phyloP scores from a whole-genome alignment of 2,113 vertebrate genomes.

The Archilochus colubris region DNA sequence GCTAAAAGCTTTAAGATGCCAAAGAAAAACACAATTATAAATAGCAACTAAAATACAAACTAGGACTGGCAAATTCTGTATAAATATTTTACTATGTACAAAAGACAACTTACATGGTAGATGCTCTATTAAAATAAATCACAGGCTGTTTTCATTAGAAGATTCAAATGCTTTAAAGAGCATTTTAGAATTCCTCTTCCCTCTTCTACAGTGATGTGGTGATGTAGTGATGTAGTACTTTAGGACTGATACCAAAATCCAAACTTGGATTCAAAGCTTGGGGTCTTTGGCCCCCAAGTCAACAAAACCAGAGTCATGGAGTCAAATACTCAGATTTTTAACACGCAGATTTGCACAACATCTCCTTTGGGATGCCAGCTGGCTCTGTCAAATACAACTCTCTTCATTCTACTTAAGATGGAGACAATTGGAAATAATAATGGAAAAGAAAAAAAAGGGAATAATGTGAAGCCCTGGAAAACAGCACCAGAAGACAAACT shows the following conservation, averaged over 20 bases:
- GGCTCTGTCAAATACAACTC: neutral
- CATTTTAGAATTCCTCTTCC: neutral
- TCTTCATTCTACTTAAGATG: neutral
- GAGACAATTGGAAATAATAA: neutral
- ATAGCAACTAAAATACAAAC: neutral
- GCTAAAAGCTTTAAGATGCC: neutral
- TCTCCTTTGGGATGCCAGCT: neutral
- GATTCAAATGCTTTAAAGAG: neutral
- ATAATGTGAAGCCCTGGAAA: neutral
- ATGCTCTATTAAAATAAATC: slow-evolving; percentile 32
- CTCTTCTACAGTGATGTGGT: neutral
- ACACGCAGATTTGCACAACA: neutral
- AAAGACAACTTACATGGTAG: slow-evolving; percentile 33
- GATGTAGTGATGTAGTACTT: neutral
- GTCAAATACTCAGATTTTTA: neutral
- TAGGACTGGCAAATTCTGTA: neutral
- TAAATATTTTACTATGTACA: slow-evolving; percentile 66
- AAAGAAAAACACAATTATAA: neutral
- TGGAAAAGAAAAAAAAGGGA: neutral
- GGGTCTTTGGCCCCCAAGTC: neutral
- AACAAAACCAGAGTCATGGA: neutral
- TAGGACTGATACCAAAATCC: neutral
- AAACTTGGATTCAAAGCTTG: neutral
- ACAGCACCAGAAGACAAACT: neutral
- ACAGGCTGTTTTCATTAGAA: neutral